Conservation (phyloP, 2,797 vertebrate genomes). For the Arctocebus calabarensis region DNA sequence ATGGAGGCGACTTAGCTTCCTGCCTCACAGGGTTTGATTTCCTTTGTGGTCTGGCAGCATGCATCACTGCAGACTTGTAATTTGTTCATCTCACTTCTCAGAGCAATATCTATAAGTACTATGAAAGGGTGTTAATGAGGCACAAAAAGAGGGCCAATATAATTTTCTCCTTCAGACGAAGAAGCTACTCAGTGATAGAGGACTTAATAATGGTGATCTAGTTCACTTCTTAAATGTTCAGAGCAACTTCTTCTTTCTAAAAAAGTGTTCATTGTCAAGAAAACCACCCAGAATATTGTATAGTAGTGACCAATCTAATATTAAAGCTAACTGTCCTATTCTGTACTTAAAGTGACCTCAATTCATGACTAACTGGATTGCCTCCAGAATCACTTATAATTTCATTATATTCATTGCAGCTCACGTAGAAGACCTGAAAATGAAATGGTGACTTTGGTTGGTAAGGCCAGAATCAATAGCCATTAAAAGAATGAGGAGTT, state of each 20-base stretch:
- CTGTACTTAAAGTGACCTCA: conserved; percentile 81
- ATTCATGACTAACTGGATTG: conserved; percentile 79
- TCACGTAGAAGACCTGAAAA: conserved; percentile 81
- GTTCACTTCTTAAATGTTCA: background rate
- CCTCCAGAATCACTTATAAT: conserved; percentile 79
- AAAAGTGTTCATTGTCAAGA: conserved; percentile 29
- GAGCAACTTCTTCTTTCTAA: background rate
- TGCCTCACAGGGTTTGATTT: background rate
- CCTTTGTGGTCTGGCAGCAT: background rate
- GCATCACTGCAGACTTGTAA: background rate
- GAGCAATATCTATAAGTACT: background rate
- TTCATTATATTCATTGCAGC: conserved; percentile 82
- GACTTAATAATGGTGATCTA: conserved; percentile 19
- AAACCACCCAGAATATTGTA: background rate
- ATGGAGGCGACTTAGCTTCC: background rate
- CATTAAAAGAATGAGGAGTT: conserved; percentile 84
- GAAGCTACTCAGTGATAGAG: background rate
- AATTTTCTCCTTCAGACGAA: conserved; percentile 10
- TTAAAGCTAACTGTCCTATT: conserved; percentile 56
- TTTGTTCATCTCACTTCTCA: background rate
- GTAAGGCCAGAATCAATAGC: conserved; percentile 86
- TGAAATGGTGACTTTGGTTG: conserved; percentile 84
- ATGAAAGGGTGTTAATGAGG: conserved; percentile 26
- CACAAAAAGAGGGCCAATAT: background rate
- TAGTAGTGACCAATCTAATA: background rate